A percentile compares a stretch with the other conserved stretches of the same genome.
Conservation (phyloP, 35 echinoderm and acorn worm genomes). For the Apostichopus californicus region DNA sequence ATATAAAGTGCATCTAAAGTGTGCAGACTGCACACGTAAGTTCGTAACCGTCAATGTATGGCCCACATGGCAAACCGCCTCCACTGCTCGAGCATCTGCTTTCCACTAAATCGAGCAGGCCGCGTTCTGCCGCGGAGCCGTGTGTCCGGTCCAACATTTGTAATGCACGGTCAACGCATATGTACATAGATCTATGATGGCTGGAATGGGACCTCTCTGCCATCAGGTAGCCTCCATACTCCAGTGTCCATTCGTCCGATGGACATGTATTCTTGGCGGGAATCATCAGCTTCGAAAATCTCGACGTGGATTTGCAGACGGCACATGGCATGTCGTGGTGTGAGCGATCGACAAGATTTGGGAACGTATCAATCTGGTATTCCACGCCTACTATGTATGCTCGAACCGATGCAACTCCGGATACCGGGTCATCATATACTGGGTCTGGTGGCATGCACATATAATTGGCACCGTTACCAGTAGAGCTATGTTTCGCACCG, state of each 20-base stretch:
- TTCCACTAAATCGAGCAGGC: background rate
- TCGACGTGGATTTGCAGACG: background rate
- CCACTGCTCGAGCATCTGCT: background rate
- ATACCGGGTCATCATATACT: background rate
- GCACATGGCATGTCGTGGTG: constrained; percentile 24
- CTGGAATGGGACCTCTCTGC: background rate
- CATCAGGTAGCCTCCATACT: constrained; percentile 55
- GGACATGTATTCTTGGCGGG: constrained; percentile 41
- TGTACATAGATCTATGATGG: constrained; percentile 2
- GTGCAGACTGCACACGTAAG: no score
- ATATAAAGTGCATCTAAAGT: background rate
- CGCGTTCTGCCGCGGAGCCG: background rate
- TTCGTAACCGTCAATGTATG: constrained; percentile 35
- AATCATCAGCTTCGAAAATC: constrained; percentile 24
- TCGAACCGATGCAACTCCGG: background rate
- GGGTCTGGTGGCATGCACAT: constrained; percentile 38
- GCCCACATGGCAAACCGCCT: constrained; percentile 19
- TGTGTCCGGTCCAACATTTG: background rate
- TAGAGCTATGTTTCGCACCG: background rate
- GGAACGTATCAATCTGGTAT: background rate
- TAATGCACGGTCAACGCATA: constrained; percentile 13
- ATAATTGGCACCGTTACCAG: constrained; percentile 26
- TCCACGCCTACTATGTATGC: background rate
- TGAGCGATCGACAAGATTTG: background rate
- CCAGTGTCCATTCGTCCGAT: constrained; percentile 14